Percentiles rank a stretch among this genome's conserved stretches.
phyloP scores from a whole-genome alignment of 2,797 vertebrate genomes.

The Mus spretus region DNA sequence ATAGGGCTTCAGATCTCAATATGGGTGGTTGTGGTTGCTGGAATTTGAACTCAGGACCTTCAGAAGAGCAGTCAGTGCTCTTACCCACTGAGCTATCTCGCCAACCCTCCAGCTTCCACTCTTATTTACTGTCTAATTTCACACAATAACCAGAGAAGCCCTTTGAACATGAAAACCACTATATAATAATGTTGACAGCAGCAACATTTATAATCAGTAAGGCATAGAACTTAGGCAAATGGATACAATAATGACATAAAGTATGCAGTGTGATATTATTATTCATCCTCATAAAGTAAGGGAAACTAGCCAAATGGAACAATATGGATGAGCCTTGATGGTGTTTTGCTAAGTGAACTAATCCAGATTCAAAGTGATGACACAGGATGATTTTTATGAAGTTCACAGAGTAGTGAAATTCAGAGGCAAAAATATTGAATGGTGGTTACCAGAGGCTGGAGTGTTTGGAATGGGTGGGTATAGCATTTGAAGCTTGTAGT shows the following conservation, averaged over 20 bases:
- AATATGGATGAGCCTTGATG: neutral
- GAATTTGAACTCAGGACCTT: no score
- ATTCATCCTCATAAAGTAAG: conserved; percentile 13
- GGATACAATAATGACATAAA: neutral
- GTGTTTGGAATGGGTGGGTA: neutral
- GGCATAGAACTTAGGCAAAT: neutral
- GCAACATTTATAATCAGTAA: conserved; percentile 19
- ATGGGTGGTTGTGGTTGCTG: no score
- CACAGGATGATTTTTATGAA: neutral
- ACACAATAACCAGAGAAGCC: neutral
- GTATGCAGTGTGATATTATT: neutral
- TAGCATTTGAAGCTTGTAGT: neutral
- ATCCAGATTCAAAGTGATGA: neutral
- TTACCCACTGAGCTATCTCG: no score
- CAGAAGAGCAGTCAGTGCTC: no score
- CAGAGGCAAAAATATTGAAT: conserved; percentile 44
- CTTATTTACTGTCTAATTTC: conserved; percentile 16
- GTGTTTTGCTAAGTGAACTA: neutral
- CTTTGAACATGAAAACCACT: conserved; percentile 55
- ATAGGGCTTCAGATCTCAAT: no score
- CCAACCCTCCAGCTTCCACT: neutral
- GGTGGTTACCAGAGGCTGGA: neutral
- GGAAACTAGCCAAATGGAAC: neutral
- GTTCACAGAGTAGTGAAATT: conserved; percentile 9
- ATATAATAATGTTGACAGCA: neutral